Percentiles rank a stretch among this genome's conserved stretches.
Evolutionary conservation across 2,888 invertebrate genomes (phyloP).

Genomic region (Empis livida): DNA sequence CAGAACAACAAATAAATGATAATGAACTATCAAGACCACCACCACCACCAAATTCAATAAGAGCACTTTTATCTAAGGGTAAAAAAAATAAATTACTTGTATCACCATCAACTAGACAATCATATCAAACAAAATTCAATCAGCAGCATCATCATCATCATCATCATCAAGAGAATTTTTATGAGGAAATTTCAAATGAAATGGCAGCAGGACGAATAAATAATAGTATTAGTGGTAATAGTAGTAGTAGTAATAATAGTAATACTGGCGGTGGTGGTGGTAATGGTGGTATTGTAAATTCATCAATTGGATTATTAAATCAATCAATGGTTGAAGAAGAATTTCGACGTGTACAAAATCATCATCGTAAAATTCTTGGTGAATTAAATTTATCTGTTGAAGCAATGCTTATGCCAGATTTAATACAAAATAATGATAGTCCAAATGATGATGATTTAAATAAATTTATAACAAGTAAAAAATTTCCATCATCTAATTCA

Average conservation of each 20-base stretch:
- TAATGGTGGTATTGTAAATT: slow-evolving; percentile 16
- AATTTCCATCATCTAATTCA: not conserved
- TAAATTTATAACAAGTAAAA: no score
- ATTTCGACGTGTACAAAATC: slow-evolving; percentile 67
- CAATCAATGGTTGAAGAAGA: slow-evolving; percentile 70
- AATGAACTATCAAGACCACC: slow-evolving; percentile 17
- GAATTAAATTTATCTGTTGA: slow-evolving; percentile 79
- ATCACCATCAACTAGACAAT: slow-evolving; percentile 39
- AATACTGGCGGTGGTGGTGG: slow-evolving; percentile 1
- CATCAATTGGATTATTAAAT: slow-evolving; percentile 53
- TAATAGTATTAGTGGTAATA: not conserved
- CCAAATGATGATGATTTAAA: slow-evolving; percentile 43
- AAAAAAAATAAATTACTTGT: slow-evolving; percentile 31
- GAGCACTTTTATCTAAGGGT: slow-evolving; percentile 32
- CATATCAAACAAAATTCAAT: slow-evolving; percentile 56
- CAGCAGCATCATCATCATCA: slow-evolving; percentile 29
- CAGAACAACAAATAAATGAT: slow-evolving; percentile 22
- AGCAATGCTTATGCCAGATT: slow-evolving; percentile 80
- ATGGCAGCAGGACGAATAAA: not conserved
- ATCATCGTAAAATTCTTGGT: slow-evolving; percentile 69
- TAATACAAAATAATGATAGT: slow-evolving; percentile 38
- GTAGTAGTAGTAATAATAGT: slow-evolving; percentile 7
- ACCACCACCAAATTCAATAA: slow-evolving; percentile 33
- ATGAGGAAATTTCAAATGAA: slow-evolving; percentile 20
- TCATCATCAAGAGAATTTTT: slow-evolving; percentile 41